phyloP scores from a whole-genome alignment of 2,797 vertebrate species.

The Hybognathus amarus region DNA sequence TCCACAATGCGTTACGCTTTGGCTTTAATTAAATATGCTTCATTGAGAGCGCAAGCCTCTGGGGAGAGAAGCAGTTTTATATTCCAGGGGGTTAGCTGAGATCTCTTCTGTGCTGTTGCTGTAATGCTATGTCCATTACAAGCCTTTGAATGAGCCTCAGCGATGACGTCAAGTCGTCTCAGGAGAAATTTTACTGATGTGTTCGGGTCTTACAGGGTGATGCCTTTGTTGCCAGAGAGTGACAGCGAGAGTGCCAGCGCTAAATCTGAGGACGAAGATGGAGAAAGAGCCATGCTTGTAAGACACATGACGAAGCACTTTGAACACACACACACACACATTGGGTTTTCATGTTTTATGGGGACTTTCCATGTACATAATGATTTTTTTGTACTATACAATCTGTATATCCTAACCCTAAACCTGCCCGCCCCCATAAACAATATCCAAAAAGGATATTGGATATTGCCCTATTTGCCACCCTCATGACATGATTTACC shows the following conservation, averaged over 20 bases:
- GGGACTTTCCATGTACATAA: background rate
- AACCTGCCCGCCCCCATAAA: background rate
- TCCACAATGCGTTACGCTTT: slow-evolving; percentile 19
- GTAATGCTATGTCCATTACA: slow-evolving; percentile 30
- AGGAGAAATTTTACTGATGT: background rate
- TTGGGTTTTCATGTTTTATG: background rate
- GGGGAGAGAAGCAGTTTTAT: slow-evolving; percentile 21
- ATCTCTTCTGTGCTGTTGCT: slow-evolving; percentile 2
- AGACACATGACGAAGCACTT: slow-evolving; percentile 62
- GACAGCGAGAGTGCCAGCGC: slow-evolving; percentile 87
- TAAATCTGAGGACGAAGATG: slow-evolving; percentile 85
- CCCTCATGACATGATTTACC: too few species aligned
- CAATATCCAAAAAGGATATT: background rate
- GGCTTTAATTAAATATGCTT: slow-evolving; percentile 39
- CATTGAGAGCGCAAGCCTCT: slow-evolving; percentile 25
- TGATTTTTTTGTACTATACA: background rate
- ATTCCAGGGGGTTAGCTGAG: slow-evolving; percentile 15
- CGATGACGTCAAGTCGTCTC: background rate
- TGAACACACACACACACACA: background rate
- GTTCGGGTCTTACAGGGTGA: slow-evolving; percentile 80
- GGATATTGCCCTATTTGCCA: background rate
- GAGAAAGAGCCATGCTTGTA: slow-evolving; percentile 91
- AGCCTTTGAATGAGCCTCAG: background rate
- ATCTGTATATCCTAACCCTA: background rate
- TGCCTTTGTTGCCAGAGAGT: slow-evolving; percentile 91